Percentiles rank a stretch among this genome's conserved stretches.
Evolutionary conservation across 2,888 invertebrate species (phyloP).

Genomic region (Pollenia amentaria): DNA sequence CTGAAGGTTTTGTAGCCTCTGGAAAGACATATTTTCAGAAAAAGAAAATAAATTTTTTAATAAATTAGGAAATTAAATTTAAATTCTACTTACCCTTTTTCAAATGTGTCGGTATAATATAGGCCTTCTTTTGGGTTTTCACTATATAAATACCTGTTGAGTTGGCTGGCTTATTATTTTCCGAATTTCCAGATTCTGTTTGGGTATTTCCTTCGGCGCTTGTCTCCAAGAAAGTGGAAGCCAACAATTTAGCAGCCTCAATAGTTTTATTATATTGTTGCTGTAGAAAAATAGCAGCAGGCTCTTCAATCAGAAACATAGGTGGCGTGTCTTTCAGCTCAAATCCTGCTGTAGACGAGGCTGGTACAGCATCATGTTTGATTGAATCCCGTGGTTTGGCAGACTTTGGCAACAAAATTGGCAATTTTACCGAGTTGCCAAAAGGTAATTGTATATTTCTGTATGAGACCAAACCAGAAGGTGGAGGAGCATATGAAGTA

Average conservation of each 20-base stretch:
- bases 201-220: constrained; percentile 57
- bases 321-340: constrained; percentile 34
- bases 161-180: constrained; percentile 33
- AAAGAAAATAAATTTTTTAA: no score
- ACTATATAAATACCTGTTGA: constrained; percentile 76
- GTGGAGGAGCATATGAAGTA: constrained; percentile 76
- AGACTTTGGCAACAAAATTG: constrained; percentile 73
- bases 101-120: constrained; percentile 75
- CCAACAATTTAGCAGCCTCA: constrained; percentile 75
- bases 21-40: constrained; percentile 19
- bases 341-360: constrained; percentile 19
- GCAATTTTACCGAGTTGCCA: constrained; percentile 63
- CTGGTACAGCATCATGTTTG: constrained; percentile 36
- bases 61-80: not conserved
- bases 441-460: constrained; percentile 66
- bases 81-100: constrained; percentile 58
- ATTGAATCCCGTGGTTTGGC: constrained; percentile 55
- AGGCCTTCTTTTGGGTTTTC: constrained; percentile 77
- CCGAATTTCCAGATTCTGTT: not conserved
- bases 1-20: constrained; percentile 68
- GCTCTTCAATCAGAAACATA: constrained; percentile 74
- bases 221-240: constrained; percentile 74
- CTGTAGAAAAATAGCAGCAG: constrained; percentile 64
- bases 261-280: constrained; percentile 74
- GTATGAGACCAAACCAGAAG: constrained; percentile 74